A percentile compares a stretch with the other conserved stretches of the same genome.
phyloP scores from a whole-genome alignment of 1,140 invertebrate genomes.

The Calephelis nemesis region DNA sequence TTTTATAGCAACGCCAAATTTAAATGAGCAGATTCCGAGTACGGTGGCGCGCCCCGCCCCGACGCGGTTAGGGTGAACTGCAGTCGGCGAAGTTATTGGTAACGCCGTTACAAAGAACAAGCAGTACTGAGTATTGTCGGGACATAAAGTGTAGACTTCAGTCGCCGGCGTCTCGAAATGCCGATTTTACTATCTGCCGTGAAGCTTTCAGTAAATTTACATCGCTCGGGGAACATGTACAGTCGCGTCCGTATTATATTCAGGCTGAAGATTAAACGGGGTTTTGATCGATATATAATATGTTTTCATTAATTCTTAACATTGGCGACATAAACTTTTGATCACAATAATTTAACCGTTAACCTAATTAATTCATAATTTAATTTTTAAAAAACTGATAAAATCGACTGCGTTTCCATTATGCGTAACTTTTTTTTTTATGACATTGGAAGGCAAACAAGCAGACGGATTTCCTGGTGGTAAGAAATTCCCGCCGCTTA shows the following conservation, averaged over 20 bases:
- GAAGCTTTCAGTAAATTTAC: slow-evolving; percentile 46
- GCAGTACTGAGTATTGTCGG: slow-evolving; percentile 40
- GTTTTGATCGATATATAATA: neutral
- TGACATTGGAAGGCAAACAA: no score
- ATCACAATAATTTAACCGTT: no score
- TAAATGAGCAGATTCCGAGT: slow-evolving; percentile 41
- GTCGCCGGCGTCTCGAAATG: slow-evolving; percentile 44
- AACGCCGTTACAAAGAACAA: slow-evolving; percentile 41
- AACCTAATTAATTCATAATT: no score
- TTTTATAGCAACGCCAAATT: slow-evolving; percentile 45
- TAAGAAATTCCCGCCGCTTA: no score
- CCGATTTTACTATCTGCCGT: slow-evolving; percentile 56
- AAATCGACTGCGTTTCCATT: no score
- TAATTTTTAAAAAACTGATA: no score
- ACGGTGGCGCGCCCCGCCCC: slow-evolving; percentile 34
- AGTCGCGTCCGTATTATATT: slow-evolving; percentile 23
- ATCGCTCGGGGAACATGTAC: slow-evolving; percentile 38
- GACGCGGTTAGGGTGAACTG: slow-evolving; percentile 26
- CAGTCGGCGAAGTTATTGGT: slow-evolving; percentile 38
- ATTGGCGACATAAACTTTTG: no score
- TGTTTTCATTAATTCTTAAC: no score
- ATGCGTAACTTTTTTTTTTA: no score
- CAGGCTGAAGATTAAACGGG: neutral
- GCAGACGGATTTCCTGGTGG: no score
- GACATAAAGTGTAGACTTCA: slow-evolving; percentile 49